Evolutionary conservation across 2,113 vertebrate genomes (phyloP).

Genomic region (Lycaon pictus): DNA sequence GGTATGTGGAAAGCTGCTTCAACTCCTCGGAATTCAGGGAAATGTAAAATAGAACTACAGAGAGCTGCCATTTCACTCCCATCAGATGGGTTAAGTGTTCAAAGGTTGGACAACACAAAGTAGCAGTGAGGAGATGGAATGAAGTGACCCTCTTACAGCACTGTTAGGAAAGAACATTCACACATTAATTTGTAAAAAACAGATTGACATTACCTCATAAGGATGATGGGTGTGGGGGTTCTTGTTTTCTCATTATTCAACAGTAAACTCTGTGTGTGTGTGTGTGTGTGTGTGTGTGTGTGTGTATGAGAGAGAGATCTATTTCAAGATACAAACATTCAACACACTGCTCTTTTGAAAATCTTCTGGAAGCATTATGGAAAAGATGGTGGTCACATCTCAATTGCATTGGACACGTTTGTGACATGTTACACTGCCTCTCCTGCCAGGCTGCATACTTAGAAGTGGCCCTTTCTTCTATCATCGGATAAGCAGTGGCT

Average conservation of each 20-base stretch:
- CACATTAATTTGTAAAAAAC: not conserved
- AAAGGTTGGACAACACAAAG: not conserved
- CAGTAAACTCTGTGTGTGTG: not conserved
- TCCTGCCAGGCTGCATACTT: fast-evolving
- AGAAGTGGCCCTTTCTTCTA: not conserved
- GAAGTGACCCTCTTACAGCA: no score
- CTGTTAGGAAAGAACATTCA: not conserved
- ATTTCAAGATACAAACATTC: not conserved
- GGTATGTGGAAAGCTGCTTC: not conserved
- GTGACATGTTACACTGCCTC: fast-evolving
- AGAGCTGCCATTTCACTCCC: not conserved
- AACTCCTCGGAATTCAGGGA: not conserved
- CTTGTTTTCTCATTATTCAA: not conserved
- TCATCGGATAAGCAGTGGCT: fast-evolving
- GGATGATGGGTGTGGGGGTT: not conserved
- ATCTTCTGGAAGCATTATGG: not conserved
- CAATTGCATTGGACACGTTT: not conserved
- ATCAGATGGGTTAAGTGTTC: not conserved
- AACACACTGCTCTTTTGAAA: not conserved
- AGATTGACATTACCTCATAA: not conserved
- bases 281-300: not conserved
- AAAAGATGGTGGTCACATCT: not conserved
- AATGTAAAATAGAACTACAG: not conserved
- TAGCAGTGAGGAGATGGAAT: not conserved
- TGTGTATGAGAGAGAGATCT: not conserved